Percentiles rank a stretch among this genome's conserved stretches.
Conservation (phyloP, 2,888 invertebrate species). For the Caradrina clavipalpis region DNA sequence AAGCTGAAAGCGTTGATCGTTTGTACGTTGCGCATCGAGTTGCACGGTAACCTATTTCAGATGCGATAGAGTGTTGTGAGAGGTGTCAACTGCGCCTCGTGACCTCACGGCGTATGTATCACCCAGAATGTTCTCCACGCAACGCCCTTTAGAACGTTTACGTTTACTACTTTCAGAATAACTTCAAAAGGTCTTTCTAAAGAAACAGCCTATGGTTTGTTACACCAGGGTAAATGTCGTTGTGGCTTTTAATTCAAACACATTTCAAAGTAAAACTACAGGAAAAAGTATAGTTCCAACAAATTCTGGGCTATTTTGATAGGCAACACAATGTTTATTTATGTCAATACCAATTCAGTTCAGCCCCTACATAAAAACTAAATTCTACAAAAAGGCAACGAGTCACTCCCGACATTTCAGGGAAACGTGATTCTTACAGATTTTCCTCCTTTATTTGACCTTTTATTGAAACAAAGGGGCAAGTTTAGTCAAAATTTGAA, state of each 20-base stretch:
- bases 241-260: neutral
- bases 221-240: neutral
- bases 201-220: neutral
- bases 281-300: neutral
- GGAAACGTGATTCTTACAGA: slow-evolving; percentile 32
- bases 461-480: slow-evolving; percentile 29
- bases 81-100: slow-evolving; percentile 46
- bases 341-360: slow-evolving; percentile 22
- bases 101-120: slow-evolving; percentile 37
- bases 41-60: slow-evolving; percentile 46
- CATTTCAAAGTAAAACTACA: slow-evolving; percentile 6
- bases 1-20: slow-evolving; percentile 18
- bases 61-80: slow-evolving; percentile 24
- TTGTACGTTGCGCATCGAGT: slow-evolving; percentile 12
- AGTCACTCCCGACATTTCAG: slow-evolving; percentile 38
- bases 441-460: slow-evolving; percentile 48
- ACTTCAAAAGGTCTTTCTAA: neutral
- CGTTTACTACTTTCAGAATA: slow-evolving; percentile 13
- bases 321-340: slow-evolving; percentile 32
- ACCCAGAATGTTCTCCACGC: slow-evolving; percentile 13
- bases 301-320: slow-evolving; percentile 1
- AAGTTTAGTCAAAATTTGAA: slow-evolving; percentile 36
- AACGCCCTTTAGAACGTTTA: slow-evolving; percentile 23
- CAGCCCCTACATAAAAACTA: slow-evolving; percentile 11
- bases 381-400: slow-evolving; percentile 39